Evolutionary conservation across 2,113 vertebrate genomes (phyloP), one percentile per base, ranked within the genome.

Genomic region (Saccopteryx bilineata): DNA sequence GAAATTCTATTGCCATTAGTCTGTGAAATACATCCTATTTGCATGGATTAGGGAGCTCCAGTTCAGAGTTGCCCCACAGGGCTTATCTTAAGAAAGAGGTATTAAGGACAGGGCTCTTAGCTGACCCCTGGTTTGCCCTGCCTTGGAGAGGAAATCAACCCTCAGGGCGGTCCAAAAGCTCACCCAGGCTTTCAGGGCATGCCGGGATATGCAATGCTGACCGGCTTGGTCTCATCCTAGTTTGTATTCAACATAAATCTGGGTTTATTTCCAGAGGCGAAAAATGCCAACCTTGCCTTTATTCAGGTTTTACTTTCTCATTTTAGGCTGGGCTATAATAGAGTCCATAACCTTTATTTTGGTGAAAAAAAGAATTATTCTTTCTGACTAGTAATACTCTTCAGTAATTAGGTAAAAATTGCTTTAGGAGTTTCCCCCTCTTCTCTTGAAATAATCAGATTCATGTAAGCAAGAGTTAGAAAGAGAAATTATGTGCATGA

Each of bases 191-290:
- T 95, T 87, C 28, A 81, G 50, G 61, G 94, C 89, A 63, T 48
- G 19, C 87, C 54, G 61, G 13, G 1, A 69, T 26, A 66, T 72
- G 23, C 74, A 87, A 52, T 4, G 13, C 13, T 63, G n/a, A 76
- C 60, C 33, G 28, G 28, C 52, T 50, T 66, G 17, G 23, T 79
- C 31, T 86, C 48, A 15, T 78, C 58, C 52, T 87, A 48, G 4
- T 7, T 28, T 52, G 13, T 48, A 78, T 19, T 71, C 66, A 63
- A 65, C 60, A 46, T n/a, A 88, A 91, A 79, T 11, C 19, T 83
- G 31, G 9, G 66, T 93, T 87, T 92, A 76, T 79, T 90, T 82
- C 68, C 92, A 91, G 61, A 52, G 52, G 80, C 79, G 52, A 89
- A 94, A 93, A 91, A 19, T 60, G 9, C 9, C 58, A 84, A 69